Base-by-base conservation (phyloP, 1,140 invertebrate genomes). In the Trichogramma pretiosum region DNA sequence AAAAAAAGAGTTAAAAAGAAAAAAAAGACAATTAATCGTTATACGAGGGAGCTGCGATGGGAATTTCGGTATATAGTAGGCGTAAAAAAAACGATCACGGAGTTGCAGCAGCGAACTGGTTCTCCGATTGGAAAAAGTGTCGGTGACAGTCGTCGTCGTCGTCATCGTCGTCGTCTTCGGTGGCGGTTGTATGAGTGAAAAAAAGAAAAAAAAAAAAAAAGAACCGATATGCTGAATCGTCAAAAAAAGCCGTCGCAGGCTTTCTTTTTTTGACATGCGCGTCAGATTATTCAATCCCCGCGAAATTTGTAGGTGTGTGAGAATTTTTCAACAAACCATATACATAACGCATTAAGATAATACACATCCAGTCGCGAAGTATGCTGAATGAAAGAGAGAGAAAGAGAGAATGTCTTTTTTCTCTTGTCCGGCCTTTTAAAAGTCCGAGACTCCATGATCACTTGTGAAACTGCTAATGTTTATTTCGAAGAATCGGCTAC, bases 241-340 rank as follows among this genome's bases (percentile, higher is more conserved):
- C 40, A 49, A 49, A 48, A n/a, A n/a, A 37, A 43, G 40, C 40
- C 24, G 38, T 43, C 37, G 30, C 34, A n/a, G n/a, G n/a, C n/a
- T n/a, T n/a, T n/a, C n/a, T n/a, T n/a, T n/a, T n/a, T n/a, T n/a
- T n/a, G n/a, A n/a, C n/a, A n/a, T 39, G 17, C 21, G n/a, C 1
- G 26, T 16, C 14, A 32, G 46, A 42, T 48, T 48, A 42, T 42
- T 36, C 39, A 36, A 14, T 8, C 22, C 37, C 10, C 28, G 33
- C 7, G 21, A 11, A 17, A 40, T 38, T 24, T 22, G 46, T 47
- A 30, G 40, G 40, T 30, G 47, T 43, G 47, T 30, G 34, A 43
- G 39, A 49, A 43, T 49, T 43, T 49, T 42, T 48, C n/a, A n/a
- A n/a, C n/a, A n/a, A n/a, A n/a, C n/a, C n/a, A n/a, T n/a, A n/a